Base-by-base conservation (phyloP, 2,797 vertebrate genomes). In the Rhabdomys pumilio region DNA sequence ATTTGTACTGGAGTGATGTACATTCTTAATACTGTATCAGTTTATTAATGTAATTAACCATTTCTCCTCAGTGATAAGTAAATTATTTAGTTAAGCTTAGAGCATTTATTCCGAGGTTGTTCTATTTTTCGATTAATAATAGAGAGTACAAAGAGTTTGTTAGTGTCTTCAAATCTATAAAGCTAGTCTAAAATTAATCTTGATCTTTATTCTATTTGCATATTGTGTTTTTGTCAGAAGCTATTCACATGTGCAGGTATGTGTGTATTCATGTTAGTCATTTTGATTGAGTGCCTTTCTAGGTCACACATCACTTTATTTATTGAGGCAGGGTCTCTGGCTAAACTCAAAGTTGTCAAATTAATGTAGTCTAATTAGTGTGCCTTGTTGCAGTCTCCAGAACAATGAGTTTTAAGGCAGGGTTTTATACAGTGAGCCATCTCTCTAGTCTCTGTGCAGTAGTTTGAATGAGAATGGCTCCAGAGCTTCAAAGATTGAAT, bases 81-180 rank as follows among this genome's bases (percentile, higher is more conserved):
- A 69, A 41, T 84, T 55, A 81, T 38, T 85, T 93, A 77, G 8
- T 50, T 17, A 22, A 22, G 41, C 13, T 88, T 90, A 85, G 29
- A 82, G 0, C 38, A 89, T 59, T 47, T 91, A 31, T 59, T 85
- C 15, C 81, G 44, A 72, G n/a, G 47, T 85, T 15, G 59, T 81
- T 50, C 6, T 44, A 11, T 73, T 93, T 82, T 94, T 84, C 13
- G 59, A 38, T 29, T 61, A 77, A 41, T 61, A 73, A 1, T 44
- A 81, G 89, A 65, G 20, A 86, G 12, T 26, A 84, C 34, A 86
- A 90, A 41, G 2, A 73, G 1, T 84, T 76, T 59, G 22, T 72
- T 72, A 55, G 24, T 75, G 34, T 3, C 7, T 59, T 26, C 20
- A 84, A 93, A 67, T 65, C 57, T 15, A 81, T 34, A 26, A 57